Base-by-base conservation (phyloP, 2,888 invertebrate species). In the Tuberolachnus salignus region DNA sequence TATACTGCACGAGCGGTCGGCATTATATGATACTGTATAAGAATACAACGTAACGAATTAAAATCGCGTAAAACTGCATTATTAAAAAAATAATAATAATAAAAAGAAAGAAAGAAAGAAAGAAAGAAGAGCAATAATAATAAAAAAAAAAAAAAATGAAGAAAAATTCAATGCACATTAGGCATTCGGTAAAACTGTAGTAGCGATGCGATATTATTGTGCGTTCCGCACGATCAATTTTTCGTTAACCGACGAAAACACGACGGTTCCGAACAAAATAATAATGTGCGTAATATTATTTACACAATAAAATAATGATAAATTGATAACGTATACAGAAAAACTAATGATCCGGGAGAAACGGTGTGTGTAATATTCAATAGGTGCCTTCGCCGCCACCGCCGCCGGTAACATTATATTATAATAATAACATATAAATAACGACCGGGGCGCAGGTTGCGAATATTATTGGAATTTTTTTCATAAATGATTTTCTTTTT, bases 151-250 rank as follows among this genome's bases (percentile, higher is more conserved):
- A 53, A 34, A 53, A 53, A 51, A 19, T 9, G 16, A 69, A 69
- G 13, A 69, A 34, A 3, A 34, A 53, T 53, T 4, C 3, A 34
- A 53, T 51, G 23, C 14, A 16, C 49, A n/a, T 23, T 42, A 34
- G 11, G 49, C 16, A 67, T 26, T 6, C 67, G 23, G 49, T 66
- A 11, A 34, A 34, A 34, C 34, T 46, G 63, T 14, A n/a, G 63
- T 14, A n/a, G 6, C 26, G 2, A 57, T 26, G n/a, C 34, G n/a
- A n/a, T 57, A 21, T 44, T 19, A n/a, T n/a, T n/a, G n/a, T n/a
- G n/a, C 69, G 55, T 70, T 70, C 70, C 70, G 57, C 70, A 23
- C 70, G 44, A 70, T 70, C 70, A n/a, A 55, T 23, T 44, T 10
- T 14, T 14, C 21, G 21, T 13, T 42, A 14, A 46, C 16, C 19